Percentiles rank a stretch among this genome's conserved stretches.
Evolutionary conservation across 2,888 invertebrate genomes (phyloP).

Genomic region (Agrilus biguttatus): DNA sequence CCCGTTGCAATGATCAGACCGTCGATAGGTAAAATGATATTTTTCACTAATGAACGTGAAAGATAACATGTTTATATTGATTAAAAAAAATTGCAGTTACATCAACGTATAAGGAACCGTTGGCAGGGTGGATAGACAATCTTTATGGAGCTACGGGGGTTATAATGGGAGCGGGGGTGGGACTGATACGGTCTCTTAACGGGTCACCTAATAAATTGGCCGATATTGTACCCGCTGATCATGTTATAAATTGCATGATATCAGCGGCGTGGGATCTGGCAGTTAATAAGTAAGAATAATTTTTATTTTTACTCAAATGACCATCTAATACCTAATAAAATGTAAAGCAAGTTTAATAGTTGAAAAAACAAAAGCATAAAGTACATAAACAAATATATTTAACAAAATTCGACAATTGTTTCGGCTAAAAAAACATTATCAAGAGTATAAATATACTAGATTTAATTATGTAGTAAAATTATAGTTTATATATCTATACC

Average conservation of each 20-base stretch:
- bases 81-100: slow-evolving; percentile 29
- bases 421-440: no score
- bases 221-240: slow-evolving; percentile 64
- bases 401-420: no score
- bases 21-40: slow-evolving; percentile 35
- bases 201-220: slow-evolving; percentile 57
- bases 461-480: no score
- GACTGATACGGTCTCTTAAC: slow-evolving; percentile 57
- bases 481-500: no score
- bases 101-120: slow-evolving; percentile 55
- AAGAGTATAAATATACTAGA: no score
- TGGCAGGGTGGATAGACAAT: slow-evolving; percentile 81
- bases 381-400: no score
- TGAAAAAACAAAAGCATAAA: no score
- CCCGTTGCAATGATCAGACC: slow-evolving; percentile 55
- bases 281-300: slow-evolving; percentile 5
- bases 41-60: no score
- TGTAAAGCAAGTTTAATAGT: no score
- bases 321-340: no score
- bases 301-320: no score
- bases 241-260: slow-evolving; percentile 66
- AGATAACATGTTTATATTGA: not conserved
- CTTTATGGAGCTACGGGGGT: slow-evolving; percentile 75
- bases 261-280: slow-evolving; percentile 54
- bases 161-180: slow-evolving; percentile 60